Base-by-base conservation (phyloP, 2,797 vertebrate genomes). In the Myiotriccus ornatus region DNA sequence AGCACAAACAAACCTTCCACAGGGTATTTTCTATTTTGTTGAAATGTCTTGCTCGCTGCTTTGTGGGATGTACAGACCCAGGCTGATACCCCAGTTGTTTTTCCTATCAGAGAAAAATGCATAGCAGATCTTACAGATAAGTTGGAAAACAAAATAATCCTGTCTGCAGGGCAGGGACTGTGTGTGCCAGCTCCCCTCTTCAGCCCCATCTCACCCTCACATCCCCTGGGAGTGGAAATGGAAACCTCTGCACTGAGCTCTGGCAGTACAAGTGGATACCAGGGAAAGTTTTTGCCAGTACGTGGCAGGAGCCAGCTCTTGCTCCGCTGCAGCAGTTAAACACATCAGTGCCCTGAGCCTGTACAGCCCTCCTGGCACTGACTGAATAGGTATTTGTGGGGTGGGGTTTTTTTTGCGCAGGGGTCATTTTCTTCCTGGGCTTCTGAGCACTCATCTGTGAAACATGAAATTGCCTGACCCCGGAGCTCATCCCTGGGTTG, bases 181-280 rank as follows among this genome's bases (percentile, higher is more conserved):
- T 43, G 52, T 25, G 41, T 84, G 56, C 92, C 81, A 90, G 24
- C 22, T 95, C 88, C n/a, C 35, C 1, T 6, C 53, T 75, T 60
- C 0, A 1, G 55, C 80, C 64, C 12, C 81, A 53, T 75, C 44
- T 79, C 12, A 12, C 50, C 24, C 91, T 76, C 3, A 1, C 3
- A 4, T 91, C 49, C 80, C 68, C 44, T 2, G 39, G 74, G 82
- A 86, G 12, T 77, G 30, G 69, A 79, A 87, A 92, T 96, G 92
- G 92, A 96, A 96, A 91, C 78, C 93, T 95, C 79, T 92, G 84
- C 2, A 2, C 71, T 50, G 84, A 87, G 90, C 56, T 91, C 81
- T 94, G 94, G 87, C 81, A 84, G 87, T 17, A 68, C 80, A 67
- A 88, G 46, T 82, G 59, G 88, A 87, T 95, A 83, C 74, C 85